Conservation (phyloP, 2,888 invertebrate species). For the Sussaba pulchella region DNA sequence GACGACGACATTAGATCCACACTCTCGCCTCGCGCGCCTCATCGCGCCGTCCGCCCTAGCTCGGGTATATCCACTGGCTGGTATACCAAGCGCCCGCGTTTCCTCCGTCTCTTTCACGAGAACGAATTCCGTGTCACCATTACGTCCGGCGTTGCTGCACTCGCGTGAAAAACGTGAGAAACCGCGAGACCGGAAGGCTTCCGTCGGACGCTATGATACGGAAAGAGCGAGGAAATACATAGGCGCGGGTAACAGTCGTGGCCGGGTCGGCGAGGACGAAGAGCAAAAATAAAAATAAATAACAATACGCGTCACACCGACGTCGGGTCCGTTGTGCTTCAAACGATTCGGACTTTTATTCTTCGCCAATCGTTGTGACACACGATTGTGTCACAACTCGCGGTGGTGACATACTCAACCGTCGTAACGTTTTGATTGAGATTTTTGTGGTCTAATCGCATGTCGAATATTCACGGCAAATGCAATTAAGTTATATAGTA, state of each 20-base stretch:
- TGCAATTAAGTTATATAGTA: too few relatives aligned
- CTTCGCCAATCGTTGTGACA: neutral
- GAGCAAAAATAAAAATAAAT: neutral
- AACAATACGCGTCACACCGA: constrained; percentile 22
- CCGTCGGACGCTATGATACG: constrained; percentile 4
- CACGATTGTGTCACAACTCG: too few relatives aligned
- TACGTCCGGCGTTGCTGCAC: constrained; percentile 36
- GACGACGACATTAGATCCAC: constrained; percentile 54
- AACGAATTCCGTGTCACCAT: constrained; percentile 59
- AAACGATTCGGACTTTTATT: constrained; percentile 50
- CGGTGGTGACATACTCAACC: too few relatives aligned
- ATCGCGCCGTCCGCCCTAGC: too few relatives aligned
- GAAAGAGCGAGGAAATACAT: neutral
- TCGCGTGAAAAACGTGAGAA: constrained; percentile 43
- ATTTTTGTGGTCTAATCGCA: too few relatives aligned
- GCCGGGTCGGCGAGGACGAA: neutral
- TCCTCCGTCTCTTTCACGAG: constrained; percentile 47
- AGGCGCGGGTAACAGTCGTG: neutral
- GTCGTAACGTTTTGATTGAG: too few relatives aligned
- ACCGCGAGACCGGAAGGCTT: constrained; percentile 22
- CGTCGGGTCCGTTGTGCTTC: constrained; percentile 43
- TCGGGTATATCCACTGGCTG: constrained; percentile 23
- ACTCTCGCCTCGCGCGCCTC: constrained; percentile 8
- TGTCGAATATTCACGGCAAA: too few relatives aligned
- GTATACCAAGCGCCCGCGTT: constrained; percentile 19